A percentile compares a stretch with the other conserved stretches of the same genome.
These are phyloP conservation scores for Podarcis raffonei DNA, from an alignment of 2,113 vertebrate genomes.

Conservation along the genomic window DNA sequence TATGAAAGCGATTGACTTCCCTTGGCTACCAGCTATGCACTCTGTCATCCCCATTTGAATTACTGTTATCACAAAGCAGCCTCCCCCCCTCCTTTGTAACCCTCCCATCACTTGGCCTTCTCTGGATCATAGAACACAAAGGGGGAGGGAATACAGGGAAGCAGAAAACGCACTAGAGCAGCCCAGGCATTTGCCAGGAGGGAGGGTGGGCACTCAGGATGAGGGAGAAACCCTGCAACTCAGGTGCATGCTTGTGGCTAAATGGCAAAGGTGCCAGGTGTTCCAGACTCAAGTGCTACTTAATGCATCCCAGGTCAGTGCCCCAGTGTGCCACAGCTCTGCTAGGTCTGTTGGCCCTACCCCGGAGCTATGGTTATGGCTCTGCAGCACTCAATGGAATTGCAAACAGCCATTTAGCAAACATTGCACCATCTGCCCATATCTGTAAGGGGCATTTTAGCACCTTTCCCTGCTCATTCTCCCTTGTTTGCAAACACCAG, in stretches of 20 bases:
- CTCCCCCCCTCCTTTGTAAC: constrained; percentile 29
- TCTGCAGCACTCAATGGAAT: not conserved
- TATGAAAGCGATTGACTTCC: constrained; percentile 28
- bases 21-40: not conserved
- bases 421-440: not conserved
- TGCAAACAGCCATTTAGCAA: not conserved
- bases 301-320: constrained; percentile 27
- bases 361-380: not conserved
- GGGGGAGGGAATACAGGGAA: not conserved
- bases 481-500: not conserved
- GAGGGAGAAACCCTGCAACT: not conserved
- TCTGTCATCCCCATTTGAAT: constrained; percentile 44
- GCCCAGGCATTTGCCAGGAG: not conserved
- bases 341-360: not conserved
- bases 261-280: constrained; percentile 16
- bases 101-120: not conserved
- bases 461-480: not conserved
- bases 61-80: constrained; percentile 17
- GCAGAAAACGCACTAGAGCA: constrained; percentile 10
- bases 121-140: not conserved
- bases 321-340: not conserved
- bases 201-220: not conserved
- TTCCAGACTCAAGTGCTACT: constrained; percentile 26
- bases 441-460: constrained; percentile 2
- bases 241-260: not conserved